Conservation (phyloP, 2,888 invertebrate species). For the Malachius bipustulatus region DNA sequence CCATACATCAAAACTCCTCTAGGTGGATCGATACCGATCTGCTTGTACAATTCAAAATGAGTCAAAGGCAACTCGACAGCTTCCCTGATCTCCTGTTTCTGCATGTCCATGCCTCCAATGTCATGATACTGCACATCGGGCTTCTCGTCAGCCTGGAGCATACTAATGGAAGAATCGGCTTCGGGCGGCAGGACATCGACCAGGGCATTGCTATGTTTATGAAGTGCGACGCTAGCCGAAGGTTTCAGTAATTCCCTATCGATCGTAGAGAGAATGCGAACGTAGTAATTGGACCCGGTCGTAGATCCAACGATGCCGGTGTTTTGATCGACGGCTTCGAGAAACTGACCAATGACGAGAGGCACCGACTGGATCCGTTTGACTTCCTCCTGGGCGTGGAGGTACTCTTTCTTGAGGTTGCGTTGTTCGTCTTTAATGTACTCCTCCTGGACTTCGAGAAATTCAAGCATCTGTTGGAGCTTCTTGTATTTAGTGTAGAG, state of each 20-base stretch:
- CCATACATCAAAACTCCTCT: slow-evolving; percentile 88
- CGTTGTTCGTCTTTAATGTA: slow-evolving; percentile 99
- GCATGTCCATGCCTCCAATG: slow-evolving; percentile 99
- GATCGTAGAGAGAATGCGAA: slow-evolving; percentile 94
- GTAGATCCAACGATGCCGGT: slow-evolving; percentile 99
- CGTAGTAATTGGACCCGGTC: slow-evolving; percentile 98
- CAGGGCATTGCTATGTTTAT: slow-evolving; percentile 99
- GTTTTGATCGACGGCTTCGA: slow-evolving; percentile 98
- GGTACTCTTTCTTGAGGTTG: slow-evolving; percentile 95
- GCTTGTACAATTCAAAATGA: slow-evolving; percentile 96
- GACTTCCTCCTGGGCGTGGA: slow-evolving; percentile 96
- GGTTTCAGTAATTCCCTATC: slow-evolving; percentile 95
- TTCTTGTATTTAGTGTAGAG: slow-evolving; percentile 96
- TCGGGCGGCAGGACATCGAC: slow-evolving; percentile 98
- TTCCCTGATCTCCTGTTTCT: slow-evolving; percentile 98
- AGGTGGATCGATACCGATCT: slow-evolving; percentile 98
- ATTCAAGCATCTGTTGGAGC: slow-evolving; percentile 91
- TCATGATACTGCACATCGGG: slow-evolving; percentile 96
- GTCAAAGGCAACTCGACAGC: slow-evolving; percentile 97
- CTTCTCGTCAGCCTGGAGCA: slow-evolving; percentile 96
- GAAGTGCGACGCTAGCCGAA: slow-evolving; percentile 94
- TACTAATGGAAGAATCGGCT: slow-evolving; percentile 97
- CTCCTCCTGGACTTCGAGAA: slow-evolving; percentile 96
- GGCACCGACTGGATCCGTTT: slow-evolving; percentile 99
- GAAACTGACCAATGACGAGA: slow-evolving; percentile 95